Conservation (phyloP, 2,888 invertebrate species). For the Bimastos eiseni region DNA sequence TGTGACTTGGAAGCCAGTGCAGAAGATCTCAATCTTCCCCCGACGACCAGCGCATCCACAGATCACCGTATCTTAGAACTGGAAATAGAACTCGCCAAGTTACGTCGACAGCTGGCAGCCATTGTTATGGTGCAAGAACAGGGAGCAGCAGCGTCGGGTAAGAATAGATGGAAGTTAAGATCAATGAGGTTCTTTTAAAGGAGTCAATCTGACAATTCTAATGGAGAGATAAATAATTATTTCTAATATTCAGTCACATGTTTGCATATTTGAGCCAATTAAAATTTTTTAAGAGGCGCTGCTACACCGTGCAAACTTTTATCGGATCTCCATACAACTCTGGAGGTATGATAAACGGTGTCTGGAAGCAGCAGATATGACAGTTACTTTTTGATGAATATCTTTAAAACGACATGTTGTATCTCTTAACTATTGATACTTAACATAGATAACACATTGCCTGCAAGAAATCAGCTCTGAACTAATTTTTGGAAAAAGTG, state of each 20-base stretch:
- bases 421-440: too few species aligned
- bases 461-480: too few species aligned
- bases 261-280: not conserved
- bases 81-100: not conserved
- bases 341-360: too few species aligned
- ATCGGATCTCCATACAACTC: too few species aligned
- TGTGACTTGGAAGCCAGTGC: not conserved
- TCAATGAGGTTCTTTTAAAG: not conserved
- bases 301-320: too few species aligned
- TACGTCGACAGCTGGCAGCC: constrained; percentile 1
- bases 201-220: too few species aligned
- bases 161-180: not conserved
- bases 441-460: too few species aligned
- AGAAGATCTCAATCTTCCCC: not conserved
- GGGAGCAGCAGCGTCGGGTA: not conserved
- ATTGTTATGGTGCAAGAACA: not conserved
- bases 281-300: too few species aligned
- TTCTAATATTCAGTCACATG: not conserved
- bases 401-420: too few species aligned
- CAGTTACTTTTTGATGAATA: too few species aligned
- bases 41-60: not conserved
- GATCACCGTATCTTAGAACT: not conserved
- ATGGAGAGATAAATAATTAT: not conserved
- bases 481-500: too few species aligned
- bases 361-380: too few species aligned